These are phyloP conservation scores for Oncopeltus fasciatus DNA, from an alignment of 1,140 invertebrate genomes.

Conservation along the genomic window DNA sequence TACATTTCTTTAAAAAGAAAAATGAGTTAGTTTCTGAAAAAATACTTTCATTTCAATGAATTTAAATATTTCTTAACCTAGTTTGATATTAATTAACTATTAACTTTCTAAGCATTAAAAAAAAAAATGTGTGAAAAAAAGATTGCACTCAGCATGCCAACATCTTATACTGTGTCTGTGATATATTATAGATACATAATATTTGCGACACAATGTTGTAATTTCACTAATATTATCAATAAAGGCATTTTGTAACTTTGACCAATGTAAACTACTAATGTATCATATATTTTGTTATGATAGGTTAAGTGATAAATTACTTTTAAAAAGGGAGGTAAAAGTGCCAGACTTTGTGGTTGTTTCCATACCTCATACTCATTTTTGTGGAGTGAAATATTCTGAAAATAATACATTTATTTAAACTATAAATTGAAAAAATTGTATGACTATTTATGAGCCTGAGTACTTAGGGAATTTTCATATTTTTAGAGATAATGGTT, in stretches of 20 bases:
- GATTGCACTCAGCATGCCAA: not conserved
- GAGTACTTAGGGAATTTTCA: not conserved
- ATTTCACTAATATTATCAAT: conserved; percentile 10
- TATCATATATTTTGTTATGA: conserved; percentile 11
- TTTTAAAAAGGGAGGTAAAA: not conserved
- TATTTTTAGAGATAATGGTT: not conserved
- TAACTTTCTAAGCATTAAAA: not conserved
- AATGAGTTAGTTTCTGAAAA: too few relatives aligned
- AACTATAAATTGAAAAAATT: not conserved
- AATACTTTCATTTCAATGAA: not conserved
- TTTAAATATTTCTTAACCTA: not conserved
- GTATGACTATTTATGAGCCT: not conserved
- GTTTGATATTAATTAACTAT: not conserved
- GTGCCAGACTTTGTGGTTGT: too few relatives aligned
- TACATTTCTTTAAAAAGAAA: not conserved
- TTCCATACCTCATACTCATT: too few relatives aligned
- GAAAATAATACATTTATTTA: not conserved
- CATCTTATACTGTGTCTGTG: conserved; percentile 9
- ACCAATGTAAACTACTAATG: conserved; percentile 9
- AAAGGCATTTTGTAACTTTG: conserved; percentile 8
- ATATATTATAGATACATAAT: conserved; percentile 2
- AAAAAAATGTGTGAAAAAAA: not conserved
- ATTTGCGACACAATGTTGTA: conserved; percentile 3
- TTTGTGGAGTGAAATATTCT: too few relatives aligned
- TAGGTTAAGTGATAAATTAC: not conserved